phyloP scores from a whole-genome alignment of 1,140 invertebrate genomes.

The Sycophila sp. region DNA sequence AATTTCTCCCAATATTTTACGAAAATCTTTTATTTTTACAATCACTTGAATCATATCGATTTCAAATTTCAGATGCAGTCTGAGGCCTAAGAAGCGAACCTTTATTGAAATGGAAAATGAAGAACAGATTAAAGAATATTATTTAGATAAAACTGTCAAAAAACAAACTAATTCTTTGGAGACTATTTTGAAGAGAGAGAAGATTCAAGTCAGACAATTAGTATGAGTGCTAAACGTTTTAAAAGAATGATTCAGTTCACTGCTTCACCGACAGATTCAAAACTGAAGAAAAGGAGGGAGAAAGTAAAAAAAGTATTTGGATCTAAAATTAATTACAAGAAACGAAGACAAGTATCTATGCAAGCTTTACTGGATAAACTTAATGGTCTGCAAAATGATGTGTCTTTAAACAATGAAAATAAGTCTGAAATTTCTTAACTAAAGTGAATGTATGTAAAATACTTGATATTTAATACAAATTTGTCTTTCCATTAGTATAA shows the following conservation, averaged over 20 bases:
- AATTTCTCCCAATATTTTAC: too few relatives aligned
- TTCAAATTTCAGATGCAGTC: constrained; percentile 51
- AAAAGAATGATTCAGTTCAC: constrained; percentile 58
- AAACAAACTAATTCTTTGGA: constrained; percentile 54
- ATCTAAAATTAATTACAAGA: constrained; percentile 43
- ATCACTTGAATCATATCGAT: too few relatives aligned
- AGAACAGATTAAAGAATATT: constrained; percentile 53
- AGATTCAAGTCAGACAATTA: constrained; percentile 38
- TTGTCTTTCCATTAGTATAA: background rate
- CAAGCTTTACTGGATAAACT: constrained; percentile 55
- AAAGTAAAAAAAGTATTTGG: constrained; percentile 57
- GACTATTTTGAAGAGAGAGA: constrained; percentile 61
- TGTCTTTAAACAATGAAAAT: background rate
- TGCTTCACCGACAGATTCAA: constrained; percentile 42
- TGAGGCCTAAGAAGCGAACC: constrained; percentile 54
- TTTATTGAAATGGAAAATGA: constrained; percentile 50
- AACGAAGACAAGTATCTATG: constrained; percentile 46
- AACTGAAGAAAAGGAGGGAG: constrained; percentile 57
- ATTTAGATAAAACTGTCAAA: constrained; percentile 57
- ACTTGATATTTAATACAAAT: background rate
- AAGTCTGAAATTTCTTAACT: constrained; percentile 13
- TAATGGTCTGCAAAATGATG: constrained; percentile 47
- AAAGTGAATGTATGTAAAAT: background rate
- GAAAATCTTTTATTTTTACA: background rate
- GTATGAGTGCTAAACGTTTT: constrained; percentile 55